phyloP scores from a whole-genome alignment of 2,113 vertebrate genomes.

The Vireo altiloquus region DNA sequence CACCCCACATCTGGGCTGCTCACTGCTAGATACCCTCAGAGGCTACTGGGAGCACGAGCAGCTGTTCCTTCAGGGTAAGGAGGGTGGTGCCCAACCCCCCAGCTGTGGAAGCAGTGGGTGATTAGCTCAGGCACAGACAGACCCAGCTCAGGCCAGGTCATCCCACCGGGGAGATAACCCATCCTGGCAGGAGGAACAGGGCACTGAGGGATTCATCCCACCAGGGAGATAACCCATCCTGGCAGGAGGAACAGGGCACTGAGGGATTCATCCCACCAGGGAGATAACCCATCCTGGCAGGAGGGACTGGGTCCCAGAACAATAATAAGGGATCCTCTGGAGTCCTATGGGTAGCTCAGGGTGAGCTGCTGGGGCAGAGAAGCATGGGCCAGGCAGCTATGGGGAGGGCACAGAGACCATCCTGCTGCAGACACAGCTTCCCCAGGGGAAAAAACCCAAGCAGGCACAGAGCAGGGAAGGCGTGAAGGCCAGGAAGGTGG shows the following conservation, averaged over 20 bases:
- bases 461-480: not conserved
- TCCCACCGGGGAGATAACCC: accelerated
- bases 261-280: not conserved
- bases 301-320: not conserved
- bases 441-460: not conserved
- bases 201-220: not conserved
- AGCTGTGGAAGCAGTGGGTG: not conserved
- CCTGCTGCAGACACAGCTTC: not conserved
- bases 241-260: not conserved
- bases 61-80: accelerated
- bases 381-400: accelerated
- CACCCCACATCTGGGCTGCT: not conserved
- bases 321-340: not conserved
- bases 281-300: not conserved
- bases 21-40: not conserved
- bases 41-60: not conserved
- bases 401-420: not conserved
- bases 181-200: not conserved
- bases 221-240: not conserved
- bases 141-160: not conserved
- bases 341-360: not conserved
- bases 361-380: not conserved
- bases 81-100: not conserved
- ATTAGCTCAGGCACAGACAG: not conserved
- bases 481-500: not conserved